Percentiles rank a stretch among this genome's conserved stretches.
These are phyloP conservation scores for Zoanthus sociatus DNA, from an alignment of 92 coral and sea anemone genomes.

Conservation along the genomic window DNA sequence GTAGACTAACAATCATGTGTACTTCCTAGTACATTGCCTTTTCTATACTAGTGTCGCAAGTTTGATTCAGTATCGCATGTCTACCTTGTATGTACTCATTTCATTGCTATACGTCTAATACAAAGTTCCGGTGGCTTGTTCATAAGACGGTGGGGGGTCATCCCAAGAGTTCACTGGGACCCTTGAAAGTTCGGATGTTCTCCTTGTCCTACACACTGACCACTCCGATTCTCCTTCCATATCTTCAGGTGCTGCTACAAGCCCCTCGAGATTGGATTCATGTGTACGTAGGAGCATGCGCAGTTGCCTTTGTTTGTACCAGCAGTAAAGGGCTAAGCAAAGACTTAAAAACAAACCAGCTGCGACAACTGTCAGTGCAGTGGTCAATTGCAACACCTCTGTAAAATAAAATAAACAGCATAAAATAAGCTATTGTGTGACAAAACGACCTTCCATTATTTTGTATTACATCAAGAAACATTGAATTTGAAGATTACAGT, in stretches of 20 bases:
- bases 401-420: background rate
- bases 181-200: background rate
- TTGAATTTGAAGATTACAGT: background rate
- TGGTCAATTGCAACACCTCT: background rate
- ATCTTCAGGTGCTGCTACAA: background rate
- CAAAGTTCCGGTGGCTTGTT: background rate
- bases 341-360: background rate
- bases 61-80: no score
- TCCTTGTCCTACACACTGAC: background rate
- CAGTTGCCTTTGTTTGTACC: background rate
- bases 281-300: background rate
- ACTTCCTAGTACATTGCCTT: no score
- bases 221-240: background rate
- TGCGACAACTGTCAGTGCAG: background rate
- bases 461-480: background rate
- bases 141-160: slow-evolving; percentile 4
- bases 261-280: background rate
- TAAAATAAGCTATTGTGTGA: background rate
- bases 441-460: background rate
- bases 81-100: no score
- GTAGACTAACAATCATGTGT: no score
- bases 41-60: no score
- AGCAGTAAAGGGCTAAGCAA: background rate
- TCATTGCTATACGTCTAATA: background rate
- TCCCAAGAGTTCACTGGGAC: background rate